These are phyloP conservation scores for Gortyna flavago DNA, from an alignment of 2,888 invertebrate genomes.

Conservation along the genomic window DNA sequence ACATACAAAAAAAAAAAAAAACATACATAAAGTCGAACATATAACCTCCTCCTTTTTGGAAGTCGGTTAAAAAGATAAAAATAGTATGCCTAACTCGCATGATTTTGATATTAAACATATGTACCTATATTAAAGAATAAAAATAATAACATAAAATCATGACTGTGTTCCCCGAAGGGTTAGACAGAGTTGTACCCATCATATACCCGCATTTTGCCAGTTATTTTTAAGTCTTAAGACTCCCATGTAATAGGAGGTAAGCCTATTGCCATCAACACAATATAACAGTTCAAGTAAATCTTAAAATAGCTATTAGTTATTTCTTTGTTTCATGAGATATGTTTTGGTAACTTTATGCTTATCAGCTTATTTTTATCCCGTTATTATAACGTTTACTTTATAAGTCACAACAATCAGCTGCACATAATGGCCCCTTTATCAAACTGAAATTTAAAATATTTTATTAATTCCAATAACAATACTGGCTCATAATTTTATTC, in stretches of 20 bases:
- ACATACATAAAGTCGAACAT: no score
- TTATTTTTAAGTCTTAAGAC: neutral
- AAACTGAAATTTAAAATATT: neutral
- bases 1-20: no score
- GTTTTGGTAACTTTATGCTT: neutral
- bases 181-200: neutral
- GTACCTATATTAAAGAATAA: neutral
- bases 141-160: neutral
- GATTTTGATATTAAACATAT: neutral
- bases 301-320: neutral
- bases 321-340: slow-evolving; percentile 2
- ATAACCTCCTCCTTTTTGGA: no score
- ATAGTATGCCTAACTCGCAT: no score
- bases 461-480: neutral
- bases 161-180: no score
- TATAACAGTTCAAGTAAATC: slow-evolving; percentile 1
- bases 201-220: neutral
- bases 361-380: neutral
- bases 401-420: neutral
- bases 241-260: no score
- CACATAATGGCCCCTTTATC: neutral
- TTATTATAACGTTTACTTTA: slow-evolving; percentile 4
- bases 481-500: neutral
- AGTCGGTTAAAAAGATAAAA: no score
- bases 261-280: neutral